Conservation (phyloP, 2,797 vertebrate species). For the Clarias pachynema region DNA sequence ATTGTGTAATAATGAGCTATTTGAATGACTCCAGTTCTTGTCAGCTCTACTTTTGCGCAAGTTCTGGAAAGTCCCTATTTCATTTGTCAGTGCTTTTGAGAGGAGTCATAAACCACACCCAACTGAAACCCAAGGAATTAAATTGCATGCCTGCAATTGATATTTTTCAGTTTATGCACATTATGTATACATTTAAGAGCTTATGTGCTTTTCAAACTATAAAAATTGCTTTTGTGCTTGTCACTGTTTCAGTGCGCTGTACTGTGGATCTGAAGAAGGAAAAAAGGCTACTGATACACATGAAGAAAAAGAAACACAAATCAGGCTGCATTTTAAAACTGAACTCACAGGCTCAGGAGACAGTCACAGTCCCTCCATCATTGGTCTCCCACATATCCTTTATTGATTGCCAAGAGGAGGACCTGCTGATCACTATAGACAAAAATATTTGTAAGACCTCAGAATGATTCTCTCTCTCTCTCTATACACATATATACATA, state of each 20-base stretch:
- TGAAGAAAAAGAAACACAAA: slow-evolving; percentile 57
- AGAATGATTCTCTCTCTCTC: background rate
- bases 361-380: slow-evolving; percentile 57
- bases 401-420: slow-evolving; percentile 64
- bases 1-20: slow-evolving; percentile 20
- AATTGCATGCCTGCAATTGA: background rate
- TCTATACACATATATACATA: no score
- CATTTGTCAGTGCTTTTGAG: background rate
- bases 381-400: slow-evolving; percentile 61
- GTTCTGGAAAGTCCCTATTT: slow-evolving; percentile 19
- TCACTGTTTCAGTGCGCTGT: slow-evolving; percentile 62
- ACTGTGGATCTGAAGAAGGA: slow-evolving; percentile 57
- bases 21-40: slow-evolving; percentile 20
- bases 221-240: background rate
- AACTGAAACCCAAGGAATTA: background rate
- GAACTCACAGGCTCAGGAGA: slow-evolving; percentile 52
- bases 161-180: background rate
- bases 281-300: slow-evolving; percentile 58
- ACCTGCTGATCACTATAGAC: slow-evolving; percentile 63
- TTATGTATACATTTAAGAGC: background rate
- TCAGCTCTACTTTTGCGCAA: background rate
- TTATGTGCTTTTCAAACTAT: background rate
- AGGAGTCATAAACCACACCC: background rate
- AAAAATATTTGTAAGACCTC: slow-evolving; percentile 65
- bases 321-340: slow-evolving; percentile 69